These are phyloP conservation scores for Rhabditoides inermis DNA, from an alignment of 2,888 invertebrate genomes.

Conservation along the genomic window DNA sequence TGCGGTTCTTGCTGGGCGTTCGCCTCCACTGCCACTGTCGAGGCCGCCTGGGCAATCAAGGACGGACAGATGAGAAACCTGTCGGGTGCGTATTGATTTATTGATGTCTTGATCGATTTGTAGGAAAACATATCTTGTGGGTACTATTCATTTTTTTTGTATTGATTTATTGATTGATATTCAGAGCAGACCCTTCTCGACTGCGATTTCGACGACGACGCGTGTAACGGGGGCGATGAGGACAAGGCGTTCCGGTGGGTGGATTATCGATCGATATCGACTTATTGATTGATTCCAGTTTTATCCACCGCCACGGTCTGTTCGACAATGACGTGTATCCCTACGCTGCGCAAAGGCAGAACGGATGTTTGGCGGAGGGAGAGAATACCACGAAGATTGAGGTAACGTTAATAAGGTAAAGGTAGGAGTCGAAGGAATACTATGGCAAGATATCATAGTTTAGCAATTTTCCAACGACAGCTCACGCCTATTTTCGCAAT, in stretches of 20 bases:
- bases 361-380: slow-evolving; percentile 31
- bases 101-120: no score
- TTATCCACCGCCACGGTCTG: slow-evolving; percentile 57
- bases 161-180: no score
- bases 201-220: slow-evolving; percentile 53
- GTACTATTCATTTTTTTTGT: no score
- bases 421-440: neutral
- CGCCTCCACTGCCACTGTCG: slow-evolving; percentile 50
- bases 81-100: no score
- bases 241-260: slow-evolving; percentile 57
- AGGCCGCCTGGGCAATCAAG: slow-evolving; percentile 44
- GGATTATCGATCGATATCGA: no score
- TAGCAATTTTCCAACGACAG: no score
- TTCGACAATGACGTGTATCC: slow-evolving; percentile 80
- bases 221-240: slow-evolving; percentile 56
- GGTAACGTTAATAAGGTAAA: slow-evolving; percentile 2
- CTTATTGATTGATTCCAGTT: slow-evolving; percentile 24
- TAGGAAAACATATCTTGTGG: no score
- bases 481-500: no score
- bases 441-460: no score
- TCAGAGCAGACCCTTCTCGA: slow-evolving; percentile 50
- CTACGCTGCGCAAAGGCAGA: slow-evolving; percentile 64
- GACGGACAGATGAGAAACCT: slow-evolving; percentile 32
- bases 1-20: slow-evolving; percentile 52
- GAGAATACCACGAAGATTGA: slow-evolving; percentile 41